phyloP scores from a whole-genome alignment of 2,797 vertebrate species.

The Diceros bicornis region DNA sequence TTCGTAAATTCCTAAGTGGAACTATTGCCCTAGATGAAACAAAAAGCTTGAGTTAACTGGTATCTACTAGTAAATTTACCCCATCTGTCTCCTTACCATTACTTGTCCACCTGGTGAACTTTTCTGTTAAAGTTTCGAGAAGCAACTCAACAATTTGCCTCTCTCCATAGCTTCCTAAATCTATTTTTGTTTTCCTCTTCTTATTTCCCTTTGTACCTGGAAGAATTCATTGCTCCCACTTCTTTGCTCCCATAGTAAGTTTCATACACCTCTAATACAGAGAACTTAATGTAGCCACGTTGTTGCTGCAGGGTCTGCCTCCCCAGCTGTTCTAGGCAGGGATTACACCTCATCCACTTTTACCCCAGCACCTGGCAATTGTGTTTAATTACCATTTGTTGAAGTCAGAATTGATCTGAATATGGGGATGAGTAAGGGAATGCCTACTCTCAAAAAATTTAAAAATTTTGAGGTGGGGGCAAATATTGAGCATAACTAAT shows the following conservation, averaged over 20 bases:
- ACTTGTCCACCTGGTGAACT: background rate
- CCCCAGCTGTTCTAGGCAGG: background rate
- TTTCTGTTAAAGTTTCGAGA: background rate
- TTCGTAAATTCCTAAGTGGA: background rate
- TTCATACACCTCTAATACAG: background rate
- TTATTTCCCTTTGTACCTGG: background rate
- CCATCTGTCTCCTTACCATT: background rate
- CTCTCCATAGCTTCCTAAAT: background rate
- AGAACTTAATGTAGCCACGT: background rate
- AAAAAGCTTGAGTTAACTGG: background rate
- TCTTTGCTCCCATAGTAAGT: background rate
- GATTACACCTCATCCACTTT: background rate
- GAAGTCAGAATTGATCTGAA: background rate
- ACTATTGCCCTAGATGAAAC: background rate
- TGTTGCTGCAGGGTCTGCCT: background rate
- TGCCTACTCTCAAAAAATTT: background rate
- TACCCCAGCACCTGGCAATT: background rate
- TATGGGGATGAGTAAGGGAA: background rate
- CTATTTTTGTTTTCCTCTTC: fast-evolving
- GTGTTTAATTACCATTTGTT: background rate
- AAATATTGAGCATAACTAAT: background rate
- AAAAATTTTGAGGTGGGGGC: background rate
- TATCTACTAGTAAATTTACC: background rate
- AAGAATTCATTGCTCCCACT: background rate
- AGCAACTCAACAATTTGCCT: background rate